Evolutionary conservation across 2,113 vertebrate species (phyloP), one percentile per base, ranked within the genome.

Genomic region (Atherinomorus stipes): DNA sequence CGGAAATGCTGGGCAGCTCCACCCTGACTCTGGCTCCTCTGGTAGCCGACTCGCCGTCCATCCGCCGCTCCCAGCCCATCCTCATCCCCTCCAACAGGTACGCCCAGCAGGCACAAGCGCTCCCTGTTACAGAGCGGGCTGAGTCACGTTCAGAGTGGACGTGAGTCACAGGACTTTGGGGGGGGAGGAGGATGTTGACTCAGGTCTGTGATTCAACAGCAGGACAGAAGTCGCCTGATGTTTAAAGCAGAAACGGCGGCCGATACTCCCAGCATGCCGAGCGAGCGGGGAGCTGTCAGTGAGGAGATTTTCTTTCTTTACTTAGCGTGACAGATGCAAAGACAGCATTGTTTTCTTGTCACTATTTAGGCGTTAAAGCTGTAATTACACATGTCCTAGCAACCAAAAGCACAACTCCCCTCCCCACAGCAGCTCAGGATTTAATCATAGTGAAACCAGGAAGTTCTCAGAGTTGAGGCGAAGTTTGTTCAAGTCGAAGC

Each of bases 61-160:
- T 88, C 3, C 70, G 76, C 10, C 90, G 89, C 66, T 93, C 91
- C 7, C 76, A 76, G 64, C 92, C 88, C 71, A 90, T 89, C 64
- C 10, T 15, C 42, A 92, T 90, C 71, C 4, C 52, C 40, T 23
- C 82, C 11, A 85, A 74, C 91, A 88, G 90, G 88, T 89, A 83
- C 0, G 31, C 54, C 53, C 53, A 4, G 42, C 28, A 34, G 19
- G 2, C 11, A 21, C 64, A 47, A 28, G 11, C 28, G 2, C 10
- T 40, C 57, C 34, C 7, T 7, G 4, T 64, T 21, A 62, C 6
- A 62, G 60, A 34, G 2, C 4, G 11, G 58, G 28, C 61, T 59
- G 44, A 38, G 7, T 56, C 56, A 34, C 26, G 9, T 44, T 60
- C 23, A 7, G 1, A 16, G 19, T 28, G 68, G 50, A 25, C 54